These are phyloP conservation scores for Grammatotria lemairii DNA, from an alignment of 2,113 vertebrate genomes.

Conservation along the genomic window DNA sequence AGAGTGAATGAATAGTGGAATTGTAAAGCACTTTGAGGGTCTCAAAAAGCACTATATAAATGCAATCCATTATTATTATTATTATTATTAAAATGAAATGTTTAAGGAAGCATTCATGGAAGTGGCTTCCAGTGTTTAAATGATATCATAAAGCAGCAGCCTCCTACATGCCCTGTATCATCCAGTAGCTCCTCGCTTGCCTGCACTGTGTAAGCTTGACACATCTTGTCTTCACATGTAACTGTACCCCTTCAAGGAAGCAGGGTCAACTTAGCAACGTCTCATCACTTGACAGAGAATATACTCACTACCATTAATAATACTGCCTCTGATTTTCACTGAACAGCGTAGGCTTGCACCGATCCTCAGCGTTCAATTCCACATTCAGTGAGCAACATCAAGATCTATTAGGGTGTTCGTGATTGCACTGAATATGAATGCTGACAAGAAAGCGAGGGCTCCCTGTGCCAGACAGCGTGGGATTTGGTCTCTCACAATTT, in stretches of 20 bases:
- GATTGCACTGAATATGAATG: constrained; percentile 36
- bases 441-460: constrained; percentile 45
- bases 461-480: constrained; percentile 45
- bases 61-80: neutral
- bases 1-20: neutral
- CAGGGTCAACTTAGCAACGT: constrained; percentile 1
- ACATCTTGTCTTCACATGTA: constrained; percentile 44
- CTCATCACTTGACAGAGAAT: constrained; percentile 23
- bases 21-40: neutral
- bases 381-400: constrained; percentile 39
- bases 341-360: neutral
- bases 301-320: constrained; percentile 33
- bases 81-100: neutral
- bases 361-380: constrained; percentile 19
- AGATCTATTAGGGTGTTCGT: constrained; percentile 43
- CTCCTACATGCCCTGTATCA: neutral
- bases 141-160: neutral
- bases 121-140: neutral
- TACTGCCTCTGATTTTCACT: constrained; percentile 32
- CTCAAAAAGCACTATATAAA: rapidly evolving
- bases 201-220: constrained; percentile 9
- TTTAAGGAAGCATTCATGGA: neutral
- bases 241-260: constrained; percentile 4
- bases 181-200: neutral
- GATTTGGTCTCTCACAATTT: constrained; percentile 69